Conservation (phyloP, 1,140 invertebrate species). For the Goniozus legneri region DNA sequence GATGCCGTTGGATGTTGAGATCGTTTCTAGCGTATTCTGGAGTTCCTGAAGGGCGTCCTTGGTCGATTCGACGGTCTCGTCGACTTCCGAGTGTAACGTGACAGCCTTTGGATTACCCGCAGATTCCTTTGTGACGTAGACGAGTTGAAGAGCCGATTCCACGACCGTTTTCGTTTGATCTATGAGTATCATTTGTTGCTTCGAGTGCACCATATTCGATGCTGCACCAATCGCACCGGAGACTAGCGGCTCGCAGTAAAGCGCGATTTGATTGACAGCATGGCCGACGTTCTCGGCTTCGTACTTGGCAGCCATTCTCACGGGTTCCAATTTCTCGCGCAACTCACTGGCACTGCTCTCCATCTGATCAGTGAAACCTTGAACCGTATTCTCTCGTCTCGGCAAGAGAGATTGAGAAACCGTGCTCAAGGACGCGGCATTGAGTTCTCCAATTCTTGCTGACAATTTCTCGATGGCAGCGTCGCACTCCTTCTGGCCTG, state of each 20-base stretch:
- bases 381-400: constrained; percentile 71
- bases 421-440: constrained; percentile 82
- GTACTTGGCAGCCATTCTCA: constrained; percentile 78
- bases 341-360: constrained; percentile 73
- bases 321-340: constrained; percentile 74
- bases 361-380: constrained; percentile 79
- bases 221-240: constrained; percentile 80
- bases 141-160: constrained; percentile 82
- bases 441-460: constrained; percentile 74
- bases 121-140: constrained; percentile 82
- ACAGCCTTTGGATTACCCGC: constrained; percentile 89
- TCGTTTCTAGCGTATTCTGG: constrained; percentile 74
- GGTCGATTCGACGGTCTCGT: constrained; percentile 75
- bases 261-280: constrained; percentile 75
- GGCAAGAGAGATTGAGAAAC: constrained; percentile 78
- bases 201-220: constrained; percentile 84
- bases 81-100: constrained; percentile 76
- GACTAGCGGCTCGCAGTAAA: constrained; percentile 83
- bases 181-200: constrained; percentile 82
- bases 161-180: constrained; percentile 93
- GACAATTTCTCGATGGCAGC: constrained; percentile 76
- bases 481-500: constrained; percentile 92
- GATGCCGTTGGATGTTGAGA: constrained; percentile 82
- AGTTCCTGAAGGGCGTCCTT: constrained; percentile 81
- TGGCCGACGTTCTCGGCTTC: constrained; percentile 94